Evolutionary conservation across 2,888 invertebrate genomes (phyloP), one percentile per base, ranked within the genome.

Genomic region (Priapulus caudatus): DNA sequence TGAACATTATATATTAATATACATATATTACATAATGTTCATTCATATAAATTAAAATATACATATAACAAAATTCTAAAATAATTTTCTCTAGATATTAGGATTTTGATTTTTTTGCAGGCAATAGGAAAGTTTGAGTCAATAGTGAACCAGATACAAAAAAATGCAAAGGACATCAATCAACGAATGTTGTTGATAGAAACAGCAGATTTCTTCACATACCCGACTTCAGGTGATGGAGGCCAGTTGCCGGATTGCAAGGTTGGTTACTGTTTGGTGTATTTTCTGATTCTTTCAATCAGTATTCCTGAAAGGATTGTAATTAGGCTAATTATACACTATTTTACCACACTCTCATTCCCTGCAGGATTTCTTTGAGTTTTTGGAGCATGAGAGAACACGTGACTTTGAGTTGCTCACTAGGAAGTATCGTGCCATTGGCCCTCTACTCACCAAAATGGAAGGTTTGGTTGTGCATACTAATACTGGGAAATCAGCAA

Each of bases 381-480:
- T 79, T 58, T 75, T 91, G 56, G 81, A 83, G 53, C 74, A 75
- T 23, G 78, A 80, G 53, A 78, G 90, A 1, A 78, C 80, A 0
- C 79, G 81, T 52, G 80, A 83, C 48, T 74, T 83, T 3, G 79
- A 81, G 1, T 71, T 75, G 3, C 77, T 91, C 67, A 75, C 80
- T 0, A 79, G 81, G 48, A 78, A 82, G n/a, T 88, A 88, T 66
- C 79, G 82, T 46, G 83, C 84, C 0, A 76, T 88, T 45, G 83
- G 85, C 0, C 87, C 89, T 0, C 80, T 88, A 52, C 74, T 92
- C 15, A 81, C 83, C 61, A 91, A 91, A 71, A 70, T 91, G 56
- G 91, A 92, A 71, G 84, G 84, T 56, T 72, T 91, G 24, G 84
- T 89, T 1, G 77, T 87, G 19, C 82, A 83, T 54, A 82, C 84